Conservation (phyloP, 2,113 vertebrate genomes). For the Corynorhinus townsendii region DNA sequence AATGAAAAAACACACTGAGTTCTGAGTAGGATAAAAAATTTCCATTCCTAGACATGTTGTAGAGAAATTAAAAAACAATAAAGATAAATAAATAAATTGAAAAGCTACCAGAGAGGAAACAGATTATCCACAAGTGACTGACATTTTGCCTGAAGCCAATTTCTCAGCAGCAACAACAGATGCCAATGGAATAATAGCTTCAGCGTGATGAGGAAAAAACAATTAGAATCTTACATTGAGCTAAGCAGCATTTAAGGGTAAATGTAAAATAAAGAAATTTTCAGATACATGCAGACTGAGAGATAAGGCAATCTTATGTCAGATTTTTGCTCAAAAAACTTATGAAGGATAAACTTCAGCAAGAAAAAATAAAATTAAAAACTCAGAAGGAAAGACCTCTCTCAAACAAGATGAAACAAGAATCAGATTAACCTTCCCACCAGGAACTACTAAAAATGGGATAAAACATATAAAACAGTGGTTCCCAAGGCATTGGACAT, state of each 20-base stretch:
- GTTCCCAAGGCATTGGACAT: neutral
- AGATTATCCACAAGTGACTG: slow-evolving; percentile 1
- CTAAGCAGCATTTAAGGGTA: neutral
- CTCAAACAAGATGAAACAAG: neutral
- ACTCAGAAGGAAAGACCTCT: neutral
- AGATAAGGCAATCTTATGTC: neutral
- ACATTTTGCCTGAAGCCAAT: slow-evolving; percentile 17
- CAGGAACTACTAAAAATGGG: neutral
- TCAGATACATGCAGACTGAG: neutral
- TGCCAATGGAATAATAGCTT: neutral
- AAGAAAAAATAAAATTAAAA: slow-evolving; percentile 22
- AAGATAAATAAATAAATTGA: neutral
- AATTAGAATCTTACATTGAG: neutral
- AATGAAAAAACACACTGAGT: neutral
- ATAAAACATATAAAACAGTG: neutral
- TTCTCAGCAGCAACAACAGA: slow-evolving; percentile 1
- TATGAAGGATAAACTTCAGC: neutral
- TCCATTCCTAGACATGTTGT: neutral
- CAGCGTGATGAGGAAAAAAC: slow-evolving; percentile 7
- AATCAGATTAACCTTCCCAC: neutral
- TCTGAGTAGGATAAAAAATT: neutral
- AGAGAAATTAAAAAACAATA: slow-evolving; percentile 13
- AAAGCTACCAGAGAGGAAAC: neutral
- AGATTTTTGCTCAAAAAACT: slow-evolving; percentile 11
- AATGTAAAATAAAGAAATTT: neutral